Conservation (phyloP, 1,140 invertebrate genomes). For the Scylla paramamosain region DNA sequence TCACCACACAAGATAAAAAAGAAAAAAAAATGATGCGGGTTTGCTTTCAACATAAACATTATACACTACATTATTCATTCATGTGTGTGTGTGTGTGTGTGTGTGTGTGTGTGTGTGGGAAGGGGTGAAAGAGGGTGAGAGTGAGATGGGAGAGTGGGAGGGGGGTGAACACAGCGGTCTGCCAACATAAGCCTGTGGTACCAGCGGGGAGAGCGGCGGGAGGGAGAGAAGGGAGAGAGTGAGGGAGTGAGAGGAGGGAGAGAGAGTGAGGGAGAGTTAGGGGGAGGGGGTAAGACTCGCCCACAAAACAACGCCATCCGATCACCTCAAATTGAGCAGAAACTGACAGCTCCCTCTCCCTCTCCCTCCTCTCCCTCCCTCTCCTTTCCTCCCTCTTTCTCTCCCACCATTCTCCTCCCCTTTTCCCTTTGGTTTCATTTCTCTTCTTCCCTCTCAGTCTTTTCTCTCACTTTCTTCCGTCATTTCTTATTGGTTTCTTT, state of each 20-base stretch:
- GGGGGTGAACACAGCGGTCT: too few relatives aligned
- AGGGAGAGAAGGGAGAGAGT: background rate
- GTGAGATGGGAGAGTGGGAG: too few relatives aligned
- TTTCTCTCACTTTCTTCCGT: background rate
- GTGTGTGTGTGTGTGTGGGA: conserved; percentile 29
- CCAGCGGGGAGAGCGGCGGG: background rate
- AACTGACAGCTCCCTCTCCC: conserved; percentile 14
- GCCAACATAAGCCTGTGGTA: too few relatives aligned
- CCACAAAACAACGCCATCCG: conserved; percentile 59
- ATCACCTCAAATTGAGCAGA: conserved; percentile 64
- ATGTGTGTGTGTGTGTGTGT: conserved; percentile 24
- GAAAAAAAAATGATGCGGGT: too few relatives aligned
- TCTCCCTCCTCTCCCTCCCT: background rate
- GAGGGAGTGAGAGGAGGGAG: background rate
- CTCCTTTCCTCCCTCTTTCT: background rate
- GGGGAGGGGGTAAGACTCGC: background rate
- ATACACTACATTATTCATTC: too few relatives aligned
- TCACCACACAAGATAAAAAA: too few relatives aligned
- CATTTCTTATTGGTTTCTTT: background rate
- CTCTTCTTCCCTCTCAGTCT: background rate
- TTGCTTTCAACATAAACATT: too few relatives aligned
- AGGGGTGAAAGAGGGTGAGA: too few relatives aligned
- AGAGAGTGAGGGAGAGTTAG: background rate
- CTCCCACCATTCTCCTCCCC: background rate
- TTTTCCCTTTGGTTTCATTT: background rate